Evolutionary conservation across 2,797 vertebrate genomes (phyloP).

Genomic region (Helarctos malayanus): DNA sequence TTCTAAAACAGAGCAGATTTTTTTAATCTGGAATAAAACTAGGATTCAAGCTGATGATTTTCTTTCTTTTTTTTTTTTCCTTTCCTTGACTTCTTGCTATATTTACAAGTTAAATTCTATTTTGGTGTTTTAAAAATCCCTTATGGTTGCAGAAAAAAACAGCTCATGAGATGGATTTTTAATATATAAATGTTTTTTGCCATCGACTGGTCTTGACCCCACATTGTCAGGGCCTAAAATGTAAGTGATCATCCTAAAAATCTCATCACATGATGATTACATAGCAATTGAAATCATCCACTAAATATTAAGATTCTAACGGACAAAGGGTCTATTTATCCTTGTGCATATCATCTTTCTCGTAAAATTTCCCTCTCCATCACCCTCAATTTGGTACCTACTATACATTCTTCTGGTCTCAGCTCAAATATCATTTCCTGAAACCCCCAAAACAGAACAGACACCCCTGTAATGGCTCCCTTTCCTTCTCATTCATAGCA

Average conservation of each 20-base stretch:
- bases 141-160: neutral
- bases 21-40: neutral
- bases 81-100: neutral
- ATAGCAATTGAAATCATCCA: neutral
- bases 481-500: neutral
- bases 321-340: neutral
- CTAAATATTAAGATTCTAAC: neutral
- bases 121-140: neutral
- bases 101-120: neutral
- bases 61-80: neutral
- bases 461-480: fast-evolving
- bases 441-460: neutral
- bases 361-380: neutral
- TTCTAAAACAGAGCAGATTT: neutral
- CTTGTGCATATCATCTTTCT: neutral
- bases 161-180: neutral
- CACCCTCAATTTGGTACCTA: neutral
- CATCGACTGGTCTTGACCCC: neutral
- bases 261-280: neutral
- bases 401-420: neutral
- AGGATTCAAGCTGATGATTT: neutral
- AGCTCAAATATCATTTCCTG: neutral
- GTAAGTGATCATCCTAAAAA: neutral
- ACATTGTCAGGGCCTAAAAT: neutral
- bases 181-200: neutral